Evolutionary conservation across 2,113 vertebrate genomes (phyloP).

Genomic region (Protobothrops mucrosquamatus): DNA sequence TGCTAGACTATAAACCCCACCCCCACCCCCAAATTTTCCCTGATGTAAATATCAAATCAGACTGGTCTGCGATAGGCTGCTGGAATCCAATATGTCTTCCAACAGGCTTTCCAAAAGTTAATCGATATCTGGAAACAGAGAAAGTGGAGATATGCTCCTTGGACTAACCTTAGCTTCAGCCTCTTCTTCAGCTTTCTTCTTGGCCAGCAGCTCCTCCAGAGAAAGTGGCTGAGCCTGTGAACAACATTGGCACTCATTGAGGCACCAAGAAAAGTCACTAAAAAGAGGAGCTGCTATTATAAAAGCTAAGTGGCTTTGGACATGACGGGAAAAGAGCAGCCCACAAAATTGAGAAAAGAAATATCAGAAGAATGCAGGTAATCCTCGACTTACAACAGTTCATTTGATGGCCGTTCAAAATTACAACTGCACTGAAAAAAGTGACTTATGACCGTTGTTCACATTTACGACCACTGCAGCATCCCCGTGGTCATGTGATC

Average conservation of each 20-base stretch:
- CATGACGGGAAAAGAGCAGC: not conserved
- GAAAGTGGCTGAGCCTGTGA: conserved; percentile 87
- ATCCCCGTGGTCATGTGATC: not conserved
- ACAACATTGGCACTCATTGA: not conserved
- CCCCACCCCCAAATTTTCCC: not conserved
- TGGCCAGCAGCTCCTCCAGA: conserved; percentile 93
- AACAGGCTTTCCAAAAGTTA: fast-evolving
- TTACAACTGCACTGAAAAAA: not conserved
- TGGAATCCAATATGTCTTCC: fast-evolving
- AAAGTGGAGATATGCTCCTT: not conserved
- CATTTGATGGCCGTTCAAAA: not conserved
- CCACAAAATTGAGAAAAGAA: not conserved
- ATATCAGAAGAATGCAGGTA: not conserved
- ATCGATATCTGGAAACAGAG: not conserved
- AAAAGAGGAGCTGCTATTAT: not conserved
- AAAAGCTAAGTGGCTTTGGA: not conserved
- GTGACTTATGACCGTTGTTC: not conserved
- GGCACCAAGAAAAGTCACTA: not conserved
- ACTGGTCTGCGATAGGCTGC: too few species aligned
- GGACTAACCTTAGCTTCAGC: conserved; percentile 89
- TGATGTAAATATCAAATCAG: not conserved
- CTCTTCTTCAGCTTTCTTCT: conserved; percentile 96
- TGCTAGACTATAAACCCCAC: not conserved
- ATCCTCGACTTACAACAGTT: not conserved
- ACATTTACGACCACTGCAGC: not conserved